Base-by-base conservation (phyloP, 2,113 vertebrate species). In the Spermophilus dauricus region DNA sequence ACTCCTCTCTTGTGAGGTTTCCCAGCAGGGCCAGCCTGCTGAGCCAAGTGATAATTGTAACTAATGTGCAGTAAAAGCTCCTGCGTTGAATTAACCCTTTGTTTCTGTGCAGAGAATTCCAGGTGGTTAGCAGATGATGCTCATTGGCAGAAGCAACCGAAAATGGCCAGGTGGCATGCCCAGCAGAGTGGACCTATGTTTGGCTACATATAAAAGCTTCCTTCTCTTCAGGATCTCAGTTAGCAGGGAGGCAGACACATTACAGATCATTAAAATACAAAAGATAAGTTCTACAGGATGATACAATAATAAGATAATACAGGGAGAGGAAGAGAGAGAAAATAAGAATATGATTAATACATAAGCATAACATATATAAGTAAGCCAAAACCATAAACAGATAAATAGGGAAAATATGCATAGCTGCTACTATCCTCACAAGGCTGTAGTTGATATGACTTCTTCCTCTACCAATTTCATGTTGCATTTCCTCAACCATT, bases 41-140 rank as follows among this genome's bases (percentile, higher is more conserved):
- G 80, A 89, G 69, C 77, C n/a, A 92, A 92, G 75, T 67, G 80
- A 63, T 92, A 45, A 92, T 86, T 81, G 89, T 90, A 42, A 61
- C 75, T 92, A 82, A 73, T 48, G 16, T 26, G 28, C 45, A 53
- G n/a, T 37, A 42, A 70, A 48, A 63, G 22, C 51, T 89, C 81
- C 84, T 84, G 34, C 72, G 7, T 78, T 94, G 67, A 86, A 86
- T 92, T 92, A 81, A 81, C 37, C 51, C 75, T 77, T 78, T 63
- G 58, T 86, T 94, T 67, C 70, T 84, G 7, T 30, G 30, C 56
- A 34, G 28, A 6, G 58, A 94, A 34, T 72, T 84, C 51, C 53
- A 87, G 37, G n/a, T 63, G 61, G 28, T 73, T 42, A 45, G 53
- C 83, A 63, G 56, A 75, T 77, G 56, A 75, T 77, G 48, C 32